Conservation (phyloP, 2,888 invertebrate genomes). For the Glomeris marginata region DNA sequence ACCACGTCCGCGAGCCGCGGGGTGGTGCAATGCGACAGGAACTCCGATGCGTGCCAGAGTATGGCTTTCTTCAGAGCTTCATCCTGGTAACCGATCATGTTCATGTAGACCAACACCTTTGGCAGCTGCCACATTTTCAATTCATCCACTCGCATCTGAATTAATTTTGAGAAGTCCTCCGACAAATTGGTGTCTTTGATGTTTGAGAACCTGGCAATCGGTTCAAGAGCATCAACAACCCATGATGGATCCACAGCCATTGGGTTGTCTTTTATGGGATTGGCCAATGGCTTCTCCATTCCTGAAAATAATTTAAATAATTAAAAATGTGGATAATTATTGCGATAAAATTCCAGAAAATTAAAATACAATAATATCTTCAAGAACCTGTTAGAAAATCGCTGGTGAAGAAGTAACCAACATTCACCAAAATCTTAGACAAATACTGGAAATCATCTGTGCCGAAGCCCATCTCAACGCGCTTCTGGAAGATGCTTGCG, state of each 20-base stretch:
- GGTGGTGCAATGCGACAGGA: no score
- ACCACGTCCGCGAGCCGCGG: constrained; percentile 3
- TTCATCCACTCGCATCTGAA: constrained; percentile 2
- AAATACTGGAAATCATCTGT: constrained; percentile 3
- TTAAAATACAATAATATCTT: no score
- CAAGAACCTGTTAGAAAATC: not conserved
- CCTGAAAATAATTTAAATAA: no score
- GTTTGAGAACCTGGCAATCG: not conserved
- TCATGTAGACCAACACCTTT: not conserved
- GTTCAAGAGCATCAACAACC: constrained; percentile 1
- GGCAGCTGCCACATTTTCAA: not conserved
- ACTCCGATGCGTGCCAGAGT: no score
- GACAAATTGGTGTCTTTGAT: not conserved
- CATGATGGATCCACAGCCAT: not conserved
- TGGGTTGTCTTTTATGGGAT: no score
- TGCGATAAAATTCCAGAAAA: no score
- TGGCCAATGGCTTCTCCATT: no score
- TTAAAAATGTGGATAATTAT: no score
- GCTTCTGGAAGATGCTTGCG: not conserved
- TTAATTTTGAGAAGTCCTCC: not conserved
- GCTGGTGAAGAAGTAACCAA: constrained; percentile 8
- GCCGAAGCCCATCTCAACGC: not conserved
- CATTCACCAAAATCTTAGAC: not conserved
- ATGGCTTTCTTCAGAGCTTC: not conserved
- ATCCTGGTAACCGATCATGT: not conserved